Base-by-base conservation (phyloP, 1,140 invertebrate species). In the Nylanderia fulva region DNA sequence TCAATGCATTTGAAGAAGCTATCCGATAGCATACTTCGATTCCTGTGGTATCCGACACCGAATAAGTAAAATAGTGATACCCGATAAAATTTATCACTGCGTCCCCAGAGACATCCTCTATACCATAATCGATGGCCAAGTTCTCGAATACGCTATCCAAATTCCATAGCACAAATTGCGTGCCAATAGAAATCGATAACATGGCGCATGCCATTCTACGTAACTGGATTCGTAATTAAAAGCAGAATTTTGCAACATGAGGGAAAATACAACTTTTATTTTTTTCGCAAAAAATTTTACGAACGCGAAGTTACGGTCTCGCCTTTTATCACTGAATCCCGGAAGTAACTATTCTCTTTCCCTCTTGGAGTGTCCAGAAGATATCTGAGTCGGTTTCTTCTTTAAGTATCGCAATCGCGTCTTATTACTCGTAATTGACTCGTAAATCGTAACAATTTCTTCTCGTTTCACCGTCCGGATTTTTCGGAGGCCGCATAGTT, bases 131-230 rank as follows among this genome's bases (percentile, higher is more conserved):
- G 48, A 79, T 79, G 27, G 64, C 36, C 52, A 42, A 56, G 52
- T 60, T 71, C 52, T 72, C 39, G 36, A 71, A 71, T 71, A 60
- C 24, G 36, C 13, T 71, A 42, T 82, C 39, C 77, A 82, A 82
- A 82, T 82, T 82, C 66, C 77, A 82, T 58, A 45, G 77, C 36
- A 42, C 52, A 82, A 82, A 82, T 72, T 82, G 77, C 77, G 36
- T 71, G 77, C 68, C 77, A 72, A 82, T 58, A 82, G 77, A 82
- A 71, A 82, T 82, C 77, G 77, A 82, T 82, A 82, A 72, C 66
- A 45, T 58, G 66, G 77, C 66, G 66, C 77, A 80, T 80, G 64
- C 48, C 77, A 33, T 82, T 71, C 52, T 33, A 42, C 66, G 36
- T 72, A 60, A 58, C 52, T 58, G 36, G 18, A 29, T 29, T 33